These are phyloP conservation scores for Corynorhinus townsendii DNA, from an alignment of 2,113 vertebrate species.

Conservation along the genomic window DNA sequence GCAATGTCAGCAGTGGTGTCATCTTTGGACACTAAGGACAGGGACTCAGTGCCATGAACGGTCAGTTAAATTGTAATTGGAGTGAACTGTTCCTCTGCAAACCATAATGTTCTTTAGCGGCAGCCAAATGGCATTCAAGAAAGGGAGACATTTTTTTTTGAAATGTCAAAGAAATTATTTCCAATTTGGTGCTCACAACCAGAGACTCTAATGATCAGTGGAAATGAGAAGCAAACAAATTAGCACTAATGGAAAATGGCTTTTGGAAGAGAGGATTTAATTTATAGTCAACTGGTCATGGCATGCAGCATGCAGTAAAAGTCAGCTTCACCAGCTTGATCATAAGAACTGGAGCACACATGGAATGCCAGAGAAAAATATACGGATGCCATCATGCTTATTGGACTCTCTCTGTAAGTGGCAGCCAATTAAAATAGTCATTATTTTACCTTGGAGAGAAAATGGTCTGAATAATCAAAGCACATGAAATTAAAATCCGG, in stretches of 20 bases:
- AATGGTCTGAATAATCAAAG: slow-evolving; percentile 60
- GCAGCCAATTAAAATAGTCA: slow-evolving; percentile 67
- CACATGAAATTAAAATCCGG: slow-evolving; percentile 71
- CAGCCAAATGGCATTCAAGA: slow-evolving; percentile 71
- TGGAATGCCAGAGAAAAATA: slow-evolving; percentile 54
- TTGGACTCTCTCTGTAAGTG: slow-evolving; percentile 56
- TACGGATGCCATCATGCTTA: slow-evolving; percentile 24
- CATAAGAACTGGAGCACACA: slow-evolving; percentile 20
- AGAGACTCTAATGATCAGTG: slow-evolving; percentile 70
- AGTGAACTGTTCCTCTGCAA: slow-evolving; percentile 68
- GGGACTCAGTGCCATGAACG: slow-evolving; percentile 58
- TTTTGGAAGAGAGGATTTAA: slow-evolving; percentile 73
- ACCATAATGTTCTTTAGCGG: slow-evolving; percentile 63
- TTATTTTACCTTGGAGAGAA: slow-evolving; percentile 69
- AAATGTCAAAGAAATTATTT: slow-evolving; percentile 75
- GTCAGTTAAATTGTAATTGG: slow-evolving; percentile 74
- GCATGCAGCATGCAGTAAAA: slow-evolving; percentile 60
- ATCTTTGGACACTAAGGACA: slow-evolving; percentile 65
- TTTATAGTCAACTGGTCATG: slow-evolving; percentile 69
- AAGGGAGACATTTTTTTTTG: slow-evolving; percentile 56
- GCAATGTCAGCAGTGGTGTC: slow-evolving; percentile 54
- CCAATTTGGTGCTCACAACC: slow-evolving; percentile 71
- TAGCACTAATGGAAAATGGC: slow-evolving; percentile 74
- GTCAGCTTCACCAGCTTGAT: slow-evolving; percentile 56
- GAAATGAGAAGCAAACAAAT: slow-evolving; percentile 77